Evolutionary conservation across 2,113 vertebrate species (phyloP), one percentile per base, ranked within the genome.

Genomic region (Maylandia zebra): DNA sequence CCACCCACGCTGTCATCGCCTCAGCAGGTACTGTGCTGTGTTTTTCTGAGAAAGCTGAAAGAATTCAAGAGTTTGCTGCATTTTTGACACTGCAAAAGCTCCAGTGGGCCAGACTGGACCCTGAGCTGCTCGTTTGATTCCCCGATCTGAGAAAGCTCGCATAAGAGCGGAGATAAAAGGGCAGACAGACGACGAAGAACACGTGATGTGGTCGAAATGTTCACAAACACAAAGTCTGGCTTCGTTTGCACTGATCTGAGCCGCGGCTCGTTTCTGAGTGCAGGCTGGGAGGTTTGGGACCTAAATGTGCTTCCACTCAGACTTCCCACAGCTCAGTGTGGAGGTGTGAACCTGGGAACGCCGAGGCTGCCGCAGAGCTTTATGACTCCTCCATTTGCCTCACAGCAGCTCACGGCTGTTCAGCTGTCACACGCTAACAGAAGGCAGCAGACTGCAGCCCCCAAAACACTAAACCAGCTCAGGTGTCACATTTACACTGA

Each of bases 331-430:
- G 27, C 27, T n/a, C 16, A 1, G 71, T 7, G 27, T 7, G 22
- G 38, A 86, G 87, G 88, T 91, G 88, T 66, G 85, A 87, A 9
- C 27, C 59, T 78, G 88, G 88, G 85, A 89, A 82, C 30, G 3
- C 41, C 5, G 50, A 2, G 13, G 48, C 56, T 1, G 3, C 7
- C 2, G 24, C 71, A 12, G 10, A 11, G 50, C 6, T 85, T 81
- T 86, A 81, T 3, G 83, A 48, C 22, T 9, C 30, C 1, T 27
- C 84, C 90, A 71, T 91, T 84, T 91, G 87, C 5, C 5, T 3
- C 27, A 10, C 32, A 12, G 38, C 50, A 50, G 85, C 32, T 82
- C 32, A 4, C 10, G 6, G 8, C 5, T 5, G 74, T 38, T 80
- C 69, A 80, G 19, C 82, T n/a, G 82, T 59, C 53, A 48, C 66